These are phyloP conservation scores for Dipodomys spectabilis DNA, from an alignment of 2,113 vertebrate genomes.

Conservation along the genomic window DNA sequence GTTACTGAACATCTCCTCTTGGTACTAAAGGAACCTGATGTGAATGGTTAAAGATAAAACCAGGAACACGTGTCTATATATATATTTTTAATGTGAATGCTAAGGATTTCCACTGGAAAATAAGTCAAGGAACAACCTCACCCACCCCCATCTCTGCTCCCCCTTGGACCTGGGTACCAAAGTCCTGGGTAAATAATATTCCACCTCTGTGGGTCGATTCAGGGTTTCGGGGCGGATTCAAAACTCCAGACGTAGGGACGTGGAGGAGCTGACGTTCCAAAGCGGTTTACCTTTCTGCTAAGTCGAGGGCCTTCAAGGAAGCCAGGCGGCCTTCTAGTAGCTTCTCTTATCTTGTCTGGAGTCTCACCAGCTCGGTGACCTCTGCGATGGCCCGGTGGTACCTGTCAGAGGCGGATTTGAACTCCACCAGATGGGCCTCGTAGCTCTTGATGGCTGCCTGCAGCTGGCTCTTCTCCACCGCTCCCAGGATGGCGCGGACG, in stretches of 20 bases:
- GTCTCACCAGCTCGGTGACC: constrained; percentile 82
- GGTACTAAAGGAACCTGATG: constrained; percentile 32
- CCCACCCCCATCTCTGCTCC: background rate
- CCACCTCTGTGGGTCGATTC: background rate
- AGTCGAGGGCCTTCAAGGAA: too few species aligned
- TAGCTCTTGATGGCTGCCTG: constrained; percentile 86
- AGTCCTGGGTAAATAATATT: background rate
- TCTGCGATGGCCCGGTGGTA: constrained; percentile 83
- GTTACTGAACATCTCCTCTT: background rate
- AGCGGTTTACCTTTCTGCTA: too few species aligned
- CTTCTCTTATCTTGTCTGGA: constrained; percentile 78
- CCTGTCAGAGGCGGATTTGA: constrained; percentile 86
- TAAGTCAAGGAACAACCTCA: constrained; percentile 5
- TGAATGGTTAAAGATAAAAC: background rate
- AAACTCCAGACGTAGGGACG: too few species aligned
- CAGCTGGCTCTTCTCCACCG: constrained; percentile 86
- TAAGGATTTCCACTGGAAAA: background rate
- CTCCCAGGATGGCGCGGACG: constrained; percentile 86
- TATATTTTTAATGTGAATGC: background rate
- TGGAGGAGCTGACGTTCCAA: too few species aligned
- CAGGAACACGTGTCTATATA: background rate
- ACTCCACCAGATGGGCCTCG: constrained; percentile 85
- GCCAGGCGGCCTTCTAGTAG: background rate
- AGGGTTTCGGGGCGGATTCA: background rate
- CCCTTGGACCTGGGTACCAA: background rate